These are phyloP conservation scores for Drosophila borealis DNA, from an alignment of 2,888 invertebrate genomes.

Conservation along the genomic window DNA sequence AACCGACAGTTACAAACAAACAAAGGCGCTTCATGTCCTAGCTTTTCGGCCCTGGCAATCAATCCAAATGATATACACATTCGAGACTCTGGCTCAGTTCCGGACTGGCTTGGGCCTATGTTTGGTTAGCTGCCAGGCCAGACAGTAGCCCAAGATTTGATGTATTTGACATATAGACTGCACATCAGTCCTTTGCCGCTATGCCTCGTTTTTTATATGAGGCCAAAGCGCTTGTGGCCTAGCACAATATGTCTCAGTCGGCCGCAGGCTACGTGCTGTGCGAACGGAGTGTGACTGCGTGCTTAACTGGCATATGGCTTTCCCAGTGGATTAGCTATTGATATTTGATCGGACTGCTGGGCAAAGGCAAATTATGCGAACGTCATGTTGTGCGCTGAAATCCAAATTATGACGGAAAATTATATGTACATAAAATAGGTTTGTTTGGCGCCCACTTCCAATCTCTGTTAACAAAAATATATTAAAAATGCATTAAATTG, in stretches of 20 bases:
- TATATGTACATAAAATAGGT: conserved; percentile 14
- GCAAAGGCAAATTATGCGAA: conserved; percentile 26
- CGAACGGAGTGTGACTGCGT: conserved; percentile 17
- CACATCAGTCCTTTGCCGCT: conserved; percentile 39
- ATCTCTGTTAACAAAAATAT: not conserved
- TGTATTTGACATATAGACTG: conserved; percentile 76
- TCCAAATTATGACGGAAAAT: conserved; percentile 26
- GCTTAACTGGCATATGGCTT: conserved; percentile 29
- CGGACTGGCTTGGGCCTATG: conserved; percentile 45
- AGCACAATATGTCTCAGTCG: conserved; percentile 73
- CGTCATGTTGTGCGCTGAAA: conserved; percentile 5
- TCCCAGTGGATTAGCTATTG: conserved; percentile 49
- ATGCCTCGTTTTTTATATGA: conserved; percentile 59
- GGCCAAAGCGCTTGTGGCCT: conserved; percentile 40
- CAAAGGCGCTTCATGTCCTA: conserved; percentile 50
- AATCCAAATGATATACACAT: conserved; percentile 81
- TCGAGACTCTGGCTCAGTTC: conserved; percentile 48
- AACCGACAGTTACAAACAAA: conserved; percentile 57
- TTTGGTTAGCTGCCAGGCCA: conserved; percentile 58
- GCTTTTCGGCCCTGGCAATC: conserved; percentile 61
- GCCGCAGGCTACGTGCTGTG: conserved; percentile 43
- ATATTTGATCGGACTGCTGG: conserved; percentile 52
- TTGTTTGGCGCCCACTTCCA: not conserved
- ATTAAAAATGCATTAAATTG: conserved; percentile 61
- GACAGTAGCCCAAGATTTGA: conserved; percentile 59